Evolutionary conservation across 2,113 vertebrate genomes (phyloP), one percentile per base, ranked within the genome.

Genomic region (Poeciliopsis prolifica): DNA sequence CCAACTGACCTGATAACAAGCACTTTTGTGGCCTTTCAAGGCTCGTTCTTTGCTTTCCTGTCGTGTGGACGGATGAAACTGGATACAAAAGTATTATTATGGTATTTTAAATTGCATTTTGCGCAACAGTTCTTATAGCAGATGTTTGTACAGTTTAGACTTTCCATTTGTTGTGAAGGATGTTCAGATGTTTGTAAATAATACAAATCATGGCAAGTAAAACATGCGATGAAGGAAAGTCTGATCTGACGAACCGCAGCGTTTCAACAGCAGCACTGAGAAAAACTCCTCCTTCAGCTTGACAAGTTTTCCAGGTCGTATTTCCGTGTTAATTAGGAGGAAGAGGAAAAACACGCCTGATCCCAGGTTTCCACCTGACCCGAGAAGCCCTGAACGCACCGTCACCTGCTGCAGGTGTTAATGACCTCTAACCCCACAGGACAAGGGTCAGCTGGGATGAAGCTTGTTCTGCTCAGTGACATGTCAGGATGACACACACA

Each of bases 1-100:
- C 88, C 90, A 79, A 93, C 91, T 89, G 82, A 94, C 68, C 92
- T 73, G 86, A 91, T 92, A 96, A 89, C 86, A 87, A 94, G 95
- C 95, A 97, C 96, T 97, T 96, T 96, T 94, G 91, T 95, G 93
- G 94, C 96, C 94, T 95, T 94, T 87, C 84, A 64, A 54, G 85
- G 93, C 91, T 92, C 93, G 88, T 85, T 85, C 92, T 88, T 92
- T 87, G 86, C 84, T 89, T 89, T 89, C 90, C 90, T 87, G 63
- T 79, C 82, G 89, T 91, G 90, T 82, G 85, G 83, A 89, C 77
- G 86, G 81, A 88, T 86, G 79, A 63, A 89, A 86, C 79, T 80
- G 92, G 88, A 83, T n/a, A 58, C 6, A 24, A 75, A 86, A 85
- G 88, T 92, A 91, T 93, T 94, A 28, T 28, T 28, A 89, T 89